A percentile compares a stretch with the other conserved stretches of the same genome.
These are phyloP conservation scores for Spatulosminthurus flaviceps DNA, from an alignment of 2,888 invertebrate genomes.

Conservation along the genomic window DNA sequence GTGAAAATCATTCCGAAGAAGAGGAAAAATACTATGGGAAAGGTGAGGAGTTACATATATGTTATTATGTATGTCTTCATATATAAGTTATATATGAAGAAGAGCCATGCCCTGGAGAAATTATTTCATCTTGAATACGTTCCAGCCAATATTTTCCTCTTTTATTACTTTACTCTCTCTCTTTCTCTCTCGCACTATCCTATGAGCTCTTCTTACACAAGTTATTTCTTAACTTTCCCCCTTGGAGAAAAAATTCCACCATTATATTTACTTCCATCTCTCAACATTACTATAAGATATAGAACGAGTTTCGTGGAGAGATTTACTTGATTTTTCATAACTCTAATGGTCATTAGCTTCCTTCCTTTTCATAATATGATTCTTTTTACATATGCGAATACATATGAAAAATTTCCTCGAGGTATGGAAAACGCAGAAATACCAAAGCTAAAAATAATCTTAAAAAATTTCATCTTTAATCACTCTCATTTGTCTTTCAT, in stretches of 20 bases:
- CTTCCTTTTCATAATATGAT: not conserved
- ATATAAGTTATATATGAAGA: too few relatives aligned
- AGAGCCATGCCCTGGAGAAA: slow-evolving; percentile 27
- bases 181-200: not conserved
- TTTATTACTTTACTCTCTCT: slow-evolving; percentile 11
- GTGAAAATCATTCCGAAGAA: slow-evolving; percentile 6
- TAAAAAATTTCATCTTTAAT: too few relatives aligned
- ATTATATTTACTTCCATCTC: not conserved
- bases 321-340: not conserved
- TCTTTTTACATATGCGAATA: too few relatives aligned
- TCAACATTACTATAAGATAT: not conserved
- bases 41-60: not conserved
- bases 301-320: not conserved
- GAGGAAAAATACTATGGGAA: slow-evolving; percentile 5
- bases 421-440: too few relatives aligned
- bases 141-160: not conserved
- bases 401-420: too few relatives aligned
- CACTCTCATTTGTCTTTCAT: too few relatives aligned
- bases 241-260: not conserved
- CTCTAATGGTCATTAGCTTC: not conserved
- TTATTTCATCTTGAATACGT: slow-evolving; percentile 24
- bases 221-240: not conserved
- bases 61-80: too few relatives aligned
- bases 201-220: not conserved
- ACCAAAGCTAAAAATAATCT: too few relatives aligned